Evolutionary conservation across 2,113 vertebrate genomes (phyloP).

Genomic region (Rhadina sibilatrix): DNA sequence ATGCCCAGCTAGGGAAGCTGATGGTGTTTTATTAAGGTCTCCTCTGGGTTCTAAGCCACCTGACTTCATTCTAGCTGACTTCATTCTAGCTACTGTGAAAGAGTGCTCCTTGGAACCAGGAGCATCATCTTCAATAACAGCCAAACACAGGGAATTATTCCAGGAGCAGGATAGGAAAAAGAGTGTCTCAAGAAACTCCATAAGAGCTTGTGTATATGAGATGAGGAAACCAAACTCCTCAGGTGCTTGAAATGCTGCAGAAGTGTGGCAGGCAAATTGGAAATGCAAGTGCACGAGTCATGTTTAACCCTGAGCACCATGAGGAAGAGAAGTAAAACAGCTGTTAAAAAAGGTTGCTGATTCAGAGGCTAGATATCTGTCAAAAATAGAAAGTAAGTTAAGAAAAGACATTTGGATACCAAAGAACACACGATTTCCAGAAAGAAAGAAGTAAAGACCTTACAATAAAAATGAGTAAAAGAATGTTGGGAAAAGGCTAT

Average conservation of each 20-base stretch:
- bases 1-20: accelerated
- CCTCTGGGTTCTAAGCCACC: neutral
- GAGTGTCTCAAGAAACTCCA: neutral
- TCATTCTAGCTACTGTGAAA: neutral
- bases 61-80: neutral
- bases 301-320: neutral
- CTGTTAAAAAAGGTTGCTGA: neutral
- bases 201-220: neutral
- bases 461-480: neutral
- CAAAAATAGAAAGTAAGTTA: neutral
- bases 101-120: neutral
- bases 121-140: neutral
- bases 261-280: neutral
- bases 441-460: neutral
- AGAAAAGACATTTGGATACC: neutral
- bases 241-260: neutral
- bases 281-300: accelerated
- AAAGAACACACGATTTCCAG: neutral
- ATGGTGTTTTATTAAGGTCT: neutral
- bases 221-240: accelerated
- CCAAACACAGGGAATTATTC: neutral
- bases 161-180: neutral
- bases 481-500: neutral
- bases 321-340: neutral
- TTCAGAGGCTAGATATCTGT: neutral